Conservation (phyloP, 92 coral and sea anemone genomes). For the Nematostella vectensis region DNA sequence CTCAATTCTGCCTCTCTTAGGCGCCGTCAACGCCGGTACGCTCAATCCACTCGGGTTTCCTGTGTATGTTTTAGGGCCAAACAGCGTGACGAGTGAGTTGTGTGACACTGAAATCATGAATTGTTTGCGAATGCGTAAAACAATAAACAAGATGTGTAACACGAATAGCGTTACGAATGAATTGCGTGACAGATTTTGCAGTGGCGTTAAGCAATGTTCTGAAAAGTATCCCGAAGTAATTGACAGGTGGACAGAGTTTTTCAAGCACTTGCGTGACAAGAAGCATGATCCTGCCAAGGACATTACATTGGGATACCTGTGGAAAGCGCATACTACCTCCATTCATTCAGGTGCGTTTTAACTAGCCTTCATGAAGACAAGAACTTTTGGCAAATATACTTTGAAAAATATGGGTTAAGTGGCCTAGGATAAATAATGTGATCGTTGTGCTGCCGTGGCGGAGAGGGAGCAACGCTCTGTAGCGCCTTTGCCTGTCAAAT, state of each 20-base stretch:
- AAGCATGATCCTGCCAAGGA: constrained; percentile 13
- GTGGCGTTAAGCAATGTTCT: constrained; percentile 44
- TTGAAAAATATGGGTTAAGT: too few species aligned
- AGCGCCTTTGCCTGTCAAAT: too few species aligned
- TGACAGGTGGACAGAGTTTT: constrained; percentile 52
- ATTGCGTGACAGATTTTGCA: constrained; percentile 49
- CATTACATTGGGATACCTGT: constrained; percentile 23
- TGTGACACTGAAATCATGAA: too few species aligned
- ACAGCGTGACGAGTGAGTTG: constrained; percentile 30
- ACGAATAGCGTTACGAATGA: too few species aligned
- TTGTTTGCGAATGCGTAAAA: too few species aligned
- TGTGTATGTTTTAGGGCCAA: constrained; percentile 37
- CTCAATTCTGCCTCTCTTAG: constrained; percentile 70
- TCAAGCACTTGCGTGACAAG: constrained; percentile 1
- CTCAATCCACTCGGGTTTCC: constrained; percentile 30
- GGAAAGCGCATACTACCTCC: constrained; percentile 48
- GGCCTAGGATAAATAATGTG: too few species aligned
- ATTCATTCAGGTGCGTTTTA: constrained; percentile 33
- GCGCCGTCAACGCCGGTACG: constrained; percentile 65
- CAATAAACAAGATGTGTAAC: too few species aligned
- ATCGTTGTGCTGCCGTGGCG: too few species aligned
- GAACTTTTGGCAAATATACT: too few species aligned
- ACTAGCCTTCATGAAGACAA: too few species aligned
- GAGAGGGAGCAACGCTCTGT: too few species aligned
- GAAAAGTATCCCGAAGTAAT: constrained; percentile 35